Percentiles rank a stretch among this genome's conserved stretches.
phyloP scores from a whole-genome alignment of 2,113 vertebrate species.

The Australoheros scitulus region DNA sequence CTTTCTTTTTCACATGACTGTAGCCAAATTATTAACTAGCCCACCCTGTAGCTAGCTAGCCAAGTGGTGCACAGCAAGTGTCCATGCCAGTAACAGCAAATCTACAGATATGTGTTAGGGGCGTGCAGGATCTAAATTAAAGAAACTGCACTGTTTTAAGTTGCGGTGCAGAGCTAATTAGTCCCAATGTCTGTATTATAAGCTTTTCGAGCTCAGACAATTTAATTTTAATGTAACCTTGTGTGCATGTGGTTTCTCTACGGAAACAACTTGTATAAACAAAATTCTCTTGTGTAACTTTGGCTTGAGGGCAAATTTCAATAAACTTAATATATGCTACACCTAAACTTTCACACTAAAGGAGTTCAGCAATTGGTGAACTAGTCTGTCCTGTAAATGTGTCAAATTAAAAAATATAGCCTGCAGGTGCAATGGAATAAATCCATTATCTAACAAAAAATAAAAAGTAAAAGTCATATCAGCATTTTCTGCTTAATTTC shows the following conservation, averaged over 20 bases:
- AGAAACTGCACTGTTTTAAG: not conserved
- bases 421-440: not conserved
- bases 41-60: not conserved
- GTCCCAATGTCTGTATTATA: not conserved
- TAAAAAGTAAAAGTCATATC: not conserved
- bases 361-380: not conserved
- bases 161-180: not conserved
- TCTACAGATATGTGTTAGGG: not conserved
- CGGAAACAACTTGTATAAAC: not conserved
- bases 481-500: not conserved
- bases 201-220: not conserved
- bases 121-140: not conserved
- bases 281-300: not conserved
- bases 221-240: not conserved
- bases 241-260: not conserved
- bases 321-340: not conserved
- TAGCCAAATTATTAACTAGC: not conserved
- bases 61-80: not conserved
- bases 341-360: not conserved
- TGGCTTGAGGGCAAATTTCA: not conserved
- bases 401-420: not conserved
- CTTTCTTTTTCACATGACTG: not conserved
- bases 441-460: not conserved
- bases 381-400: not conserved
- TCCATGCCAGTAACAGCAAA: not conserved